Base-by-base conservation (phyloP, 2,113 vertebrate genomes). In the Asarcornis scutulata region DNA sequence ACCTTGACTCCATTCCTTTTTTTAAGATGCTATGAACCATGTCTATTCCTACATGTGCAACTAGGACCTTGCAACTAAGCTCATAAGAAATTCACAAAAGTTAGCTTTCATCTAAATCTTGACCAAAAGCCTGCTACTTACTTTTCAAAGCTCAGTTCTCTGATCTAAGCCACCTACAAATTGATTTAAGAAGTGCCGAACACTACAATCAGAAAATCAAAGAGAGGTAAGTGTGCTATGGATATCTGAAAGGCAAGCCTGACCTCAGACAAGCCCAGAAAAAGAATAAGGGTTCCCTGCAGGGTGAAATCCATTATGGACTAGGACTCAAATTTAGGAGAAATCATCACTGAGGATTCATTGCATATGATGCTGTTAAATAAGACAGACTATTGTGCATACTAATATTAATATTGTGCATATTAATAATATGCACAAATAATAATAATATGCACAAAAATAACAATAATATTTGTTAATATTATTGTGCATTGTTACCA, bases 21-120 rank as follows among this genome's bases (percentile, higher is more conserved):
- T 34, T 15, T 34, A 9, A 25, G 86, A 56, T 14, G 9, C 22
- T 36, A 42, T 0, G 0, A 77, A 69, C 13, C 17, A 74, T 6
- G 5, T 58, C 23, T 71, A 25, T 17, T 83, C 26, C 22, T 40
- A 34, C 38, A 82, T 88, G 13, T 42, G 34, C 34, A 66, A 84
- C 1, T 11, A 75, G 17, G 86, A 86, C 3, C 8, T 55, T 67
- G 20, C 50, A 86, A 64, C 7, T 15, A 82, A 68, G 27, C 52
- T 69, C 29, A 4, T n/a, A 60, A 82, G 32, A 50, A 89, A 68
- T 31, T 62, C 5, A 64, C 18, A 58, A 52, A 46, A 1, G 2
- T 72, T 58, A 52, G 3, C 17, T 69, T 79, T 44, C 48, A 64
- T 44, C 23, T 79, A 67, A 72, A 76, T 27, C 21, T 89, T 42